phyloP scores from a whole-genome alignment of 2,888 invertebrate species.

The Alitta virens region DNA sequence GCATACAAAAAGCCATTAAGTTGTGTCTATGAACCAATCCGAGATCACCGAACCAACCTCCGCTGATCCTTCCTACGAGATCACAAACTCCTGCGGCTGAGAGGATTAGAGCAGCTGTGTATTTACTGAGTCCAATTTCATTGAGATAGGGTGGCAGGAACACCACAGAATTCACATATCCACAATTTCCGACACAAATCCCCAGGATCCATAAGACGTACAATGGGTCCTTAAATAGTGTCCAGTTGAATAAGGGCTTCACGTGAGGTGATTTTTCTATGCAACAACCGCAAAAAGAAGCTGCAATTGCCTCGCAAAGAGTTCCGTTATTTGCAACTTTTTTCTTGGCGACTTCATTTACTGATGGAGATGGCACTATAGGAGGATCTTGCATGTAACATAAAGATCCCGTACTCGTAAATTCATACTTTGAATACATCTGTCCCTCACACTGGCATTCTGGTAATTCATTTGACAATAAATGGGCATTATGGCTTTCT shows the following conservation, averaged over 20 bases:
- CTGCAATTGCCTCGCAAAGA: not conserved
- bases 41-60: slow-evolving; percentile 21
- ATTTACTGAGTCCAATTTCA: not conserved
- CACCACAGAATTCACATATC: slow-evolving; percentile 11
- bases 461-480: not conserved
- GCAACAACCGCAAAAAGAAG: slow-evolving; percentile 7
- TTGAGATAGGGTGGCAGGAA: slow-evolving; percentile 7
- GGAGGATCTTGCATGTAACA: slow-evolving; percentile 4
- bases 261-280: not conserved
- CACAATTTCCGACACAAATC: slow-evolving; percentile 9
- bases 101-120: slow-evolving; percentile 12
- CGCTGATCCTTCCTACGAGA: slow-evolving; percentile 10
- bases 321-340: too few relatives aligned
- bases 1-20: slow-evolving; percentile 4
- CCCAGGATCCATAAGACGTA: slow-evolving; percentile 15
- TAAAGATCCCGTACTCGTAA: slow-evolving; percentile 1
- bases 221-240: slow-evolving; percentile 9
- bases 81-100: slow-evolving; percentile 17
- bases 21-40: slow-evolving; percentile 12
- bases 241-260: slow-evolving; percentile 9
- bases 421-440: not conserved
- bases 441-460: not conserved
- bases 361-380: not conserved
- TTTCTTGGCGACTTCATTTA: too few relatives aligned
- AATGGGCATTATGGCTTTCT: too few relatives aligned